Evolutionary conservation across 1,140 invertebrate species (phyloP), one percentile per base, ranked within the genome.

Genomic region (Heterodera schachtii): DNA sequence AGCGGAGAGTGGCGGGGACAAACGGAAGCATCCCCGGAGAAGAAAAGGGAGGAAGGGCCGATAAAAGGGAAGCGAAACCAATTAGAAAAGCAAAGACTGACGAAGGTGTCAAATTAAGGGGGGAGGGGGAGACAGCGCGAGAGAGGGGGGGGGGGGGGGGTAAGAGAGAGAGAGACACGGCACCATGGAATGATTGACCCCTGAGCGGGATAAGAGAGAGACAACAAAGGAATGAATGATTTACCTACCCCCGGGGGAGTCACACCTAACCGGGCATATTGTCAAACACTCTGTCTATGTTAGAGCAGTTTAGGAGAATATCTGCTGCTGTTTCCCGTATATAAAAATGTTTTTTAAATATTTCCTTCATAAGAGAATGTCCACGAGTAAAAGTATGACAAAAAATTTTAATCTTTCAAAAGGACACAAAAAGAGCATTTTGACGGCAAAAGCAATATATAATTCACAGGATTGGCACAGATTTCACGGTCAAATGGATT

Each of bases 401-500:
- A 31, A 31, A 31, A 31, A 31, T 31, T 31, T 31, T 31, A 31
- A 31, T 31, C 31, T 31, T 31, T 31, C 31, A 6, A 52, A 52
- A 52, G 11, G 49, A 52, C 49, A 52, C 6, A 52, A 60, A 16
- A 13, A 60, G 16, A 60, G 57, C 13, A 13, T 19, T 60, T 60
- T 60, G 57, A 19, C 31, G n/a, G 11, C 21, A 71, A 71, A 43
- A 46, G 69, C 21, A 31, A 41, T 71, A 19, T 46, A 31, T 31
- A 71, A 71, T 71, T 71, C 69, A 46, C 9, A 46, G n/a, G n/a
- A 43, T 16, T 3, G 69, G 69, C 69, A 41, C 69, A 46, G 69
- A 71, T 71, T 71, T 71, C 69, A 71, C 69, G 69, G 69, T 31
- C 69, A 71, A 71, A 71, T 71, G 69, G 69, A 71, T 9, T 71